Conservation (phyloP, 1,140 invertebrate genomes). For the Manduca sexta region DNA sequence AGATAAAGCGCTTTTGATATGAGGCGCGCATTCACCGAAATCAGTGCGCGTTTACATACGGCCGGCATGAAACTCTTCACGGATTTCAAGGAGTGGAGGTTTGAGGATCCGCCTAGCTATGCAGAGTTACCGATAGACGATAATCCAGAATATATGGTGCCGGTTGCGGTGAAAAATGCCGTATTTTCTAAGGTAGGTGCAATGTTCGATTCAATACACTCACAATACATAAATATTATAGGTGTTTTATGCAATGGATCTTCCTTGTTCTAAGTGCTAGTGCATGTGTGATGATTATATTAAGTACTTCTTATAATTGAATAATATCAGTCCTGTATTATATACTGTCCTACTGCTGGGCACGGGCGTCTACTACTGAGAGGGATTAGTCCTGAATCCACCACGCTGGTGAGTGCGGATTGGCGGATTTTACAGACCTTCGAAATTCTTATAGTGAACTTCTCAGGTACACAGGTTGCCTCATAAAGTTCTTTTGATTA, state of each 20-base stretch:
- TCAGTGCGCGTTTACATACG: slow-evolving; percentile 26
- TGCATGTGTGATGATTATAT: neutral
- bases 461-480: too few relatives aligned
- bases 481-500: too few relatives aligned
- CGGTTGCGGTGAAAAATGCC: slow-evolving; percentile 53
- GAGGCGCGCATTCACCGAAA: slow-evolving; percentile 34
- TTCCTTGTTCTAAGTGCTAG: neutral
- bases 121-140: slow-evolving; percentile 48
- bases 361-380: too few relatives aligned
- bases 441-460: too few relatives aligned
- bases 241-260: neutral
- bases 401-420: too few relatives aligned
- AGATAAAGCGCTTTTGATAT: slow-evolving; percentile 11
- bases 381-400: too few relatives aligned
- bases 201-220: neutral
- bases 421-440: too few relatives aligned
- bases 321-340: too few relatives aligned
- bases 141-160: slow-evolving; percentile 52
- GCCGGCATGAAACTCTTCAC: slow-evolving; percentile 27
- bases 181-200: slow-evolving; percentile 54
- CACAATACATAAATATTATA: neutral
- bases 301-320: too few relatives aligned
- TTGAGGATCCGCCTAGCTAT: slow-evolving; percentile 41
- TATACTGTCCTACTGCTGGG: too few relatives aligned
- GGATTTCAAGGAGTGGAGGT: slow-evolving; percentile 59